Evolutionary conservation across 2,888 invertebrate genomes (phyloP), one percentile per base, ranked within the genome.

Genomic region (Melanostoma mellinum): DNA sequence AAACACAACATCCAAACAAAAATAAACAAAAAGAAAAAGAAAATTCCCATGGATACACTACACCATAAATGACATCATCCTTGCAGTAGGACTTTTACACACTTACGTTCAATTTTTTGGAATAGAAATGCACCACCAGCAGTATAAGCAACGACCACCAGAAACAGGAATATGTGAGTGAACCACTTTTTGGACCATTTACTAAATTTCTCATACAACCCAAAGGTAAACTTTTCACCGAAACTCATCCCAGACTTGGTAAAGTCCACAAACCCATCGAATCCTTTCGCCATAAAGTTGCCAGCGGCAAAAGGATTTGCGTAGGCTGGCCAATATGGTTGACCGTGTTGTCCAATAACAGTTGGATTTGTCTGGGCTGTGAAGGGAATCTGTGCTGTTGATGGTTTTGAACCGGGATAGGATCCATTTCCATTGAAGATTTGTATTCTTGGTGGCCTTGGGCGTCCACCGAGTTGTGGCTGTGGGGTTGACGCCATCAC

Each of bases 131-230:
- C 98, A 36, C 98, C 98, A 38, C 95, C 94, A 77, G 96, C 92
- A 87, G 96, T 97, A 90, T 97, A 98, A 68, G 94, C 90, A 69
- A 95, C 92, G 80, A 98, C 93, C 87, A 97, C 94, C 87, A 96
- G 89, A 87, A 96, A 93, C 88, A 98, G 93, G 90, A 97, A 97
- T 81, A 97, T 94, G 91, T 97, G 97, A 46, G 97, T 97, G 89
- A 97, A 97, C 97, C 97, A 97, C 88, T 94, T 94, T 88, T 94
- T 94, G 2, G 97, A 97, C 92, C 94, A 94, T 71, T 94, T 92
- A 88, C 95, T 94, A 85, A 97, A 92, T 92, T 95, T 96, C 85
- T 95, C 94, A 89, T 96, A 96, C 82, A 96, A 91, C 94, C 95
- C 96, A 87, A 94, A 95, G 0, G 96, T 96, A 78, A 94, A 93